Evolutionary conservation across 2,888 invertebrate species (phyloP), one percentile per base, ranked within the genome.

Genomic region (Aleiodes alternator): DNA sequence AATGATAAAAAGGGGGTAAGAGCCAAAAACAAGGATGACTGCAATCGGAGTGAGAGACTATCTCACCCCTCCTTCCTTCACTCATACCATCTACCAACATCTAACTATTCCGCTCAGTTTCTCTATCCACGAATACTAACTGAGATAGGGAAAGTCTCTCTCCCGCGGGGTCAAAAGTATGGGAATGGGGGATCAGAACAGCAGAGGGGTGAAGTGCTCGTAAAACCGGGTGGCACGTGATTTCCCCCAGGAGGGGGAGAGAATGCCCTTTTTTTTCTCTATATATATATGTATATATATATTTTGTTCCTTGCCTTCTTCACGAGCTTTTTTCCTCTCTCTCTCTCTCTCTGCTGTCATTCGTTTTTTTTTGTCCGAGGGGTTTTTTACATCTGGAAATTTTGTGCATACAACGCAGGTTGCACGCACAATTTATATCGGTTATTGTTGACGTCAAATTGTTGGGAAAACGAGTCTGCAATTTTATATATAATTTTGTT

Each of bases 221-320:
- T 87, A 87, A 86, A 87, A 87, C 84, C 83, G 81, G 84, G 84
- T 82, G 86, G 83, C 87, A 86, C 84, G 86, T 87, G 87, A 87
- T 87, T 87, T 87, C 87, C 87, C 87, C 83, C 82, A 87, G 87
- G 86, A 86, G 82, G 82, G 82, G 82, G 78, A 82, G 78, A 82
- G 82, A 83, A 84, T 85, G 81, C 83, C 82, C 81, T 82, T 83
- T 82, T 81, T 80, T 80, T 73, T 76, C 76, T 51, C 70, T 23
- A 1, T 23, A 1, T 72, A 56, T 50, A 69, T 34, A 75, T 73
- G 72, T 53, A 16, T 51, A 53, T 66, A 72, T 64, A 72, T 53
- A 16, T 70, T 59, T n/a, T 56, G 48, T 59, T 61, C 56, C 23
- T 68, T 38, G 29, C 23, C 29, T 73, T 77, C 11, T 11, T n/a